These are phyloP conservation scores for Pao palembangensis DNA, from an alignment of 2,113 vertebrate species.

Conservation along the genomic window DNA sequence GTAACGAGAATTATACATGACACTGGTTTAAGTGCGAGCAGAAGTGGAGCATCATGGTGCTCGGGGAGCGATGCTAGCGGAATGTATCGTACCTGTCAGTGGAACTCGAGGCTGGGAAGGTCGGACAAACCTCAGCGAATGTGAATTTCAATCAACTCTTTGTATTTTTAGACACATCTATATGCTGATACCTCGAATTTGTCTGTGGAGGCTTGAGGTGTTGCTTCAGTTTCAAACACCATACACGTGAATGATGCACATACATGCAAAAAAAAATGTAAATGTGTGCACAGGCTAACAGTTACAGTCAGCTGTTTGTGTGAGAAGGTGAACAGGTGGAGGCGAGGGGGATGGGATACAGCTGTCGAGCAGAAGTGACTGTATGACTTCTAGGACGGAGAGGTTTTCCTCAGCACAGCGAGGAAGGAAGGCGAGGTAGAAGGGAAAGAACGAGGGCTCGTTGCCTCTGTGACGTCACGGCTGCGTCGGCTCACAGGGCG, in stretches of 20 bases:
- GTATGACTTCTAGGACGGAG: constrained; percentile 61
- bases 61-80: constrained; percentile 15
- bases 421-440: not conserved
- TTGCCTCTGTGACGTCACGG: constrained; percentile 26
- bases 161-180: constrained; percentile 17
- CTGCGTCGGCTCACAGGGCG: constrained; percentile 36
- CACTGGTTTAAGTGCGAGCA: constrained; percentile 20
- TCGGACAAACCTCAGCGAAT: constrained; percentile 29
- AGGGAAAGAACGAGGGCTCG: constrained; percentile 8
- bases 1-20: constrained; percentile 13
- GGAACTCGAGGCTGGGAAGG: constrained; percentile 28
- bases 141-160: constrained; percentile 27
- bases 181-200: constrained; percentile 35
- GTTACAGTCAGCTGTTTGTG: constrained; percentile 34
- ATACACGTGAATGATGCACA: constrained; percentile 1
- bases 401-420: constrained; percentile 46
- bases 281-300: not conserved
- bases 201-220: not conserved
- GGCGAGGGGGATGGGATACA: constrained; percentile 37
- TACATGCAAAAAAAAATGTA: not conserved
- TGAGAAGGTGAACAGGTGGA: constrained; percentile 58
- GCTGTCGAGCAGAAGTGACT: constrained; percentile 53
- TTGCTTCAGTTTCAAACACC: not conserved
- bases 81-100: constrained; percentile 39
- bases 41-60: constrained; percentile 1